Percentiles rank a stretch among this genome's conserved stretches.
Conservation (phyloP, 2,888 invertebrate species). For the Cacoxenus indagator region DNA sequence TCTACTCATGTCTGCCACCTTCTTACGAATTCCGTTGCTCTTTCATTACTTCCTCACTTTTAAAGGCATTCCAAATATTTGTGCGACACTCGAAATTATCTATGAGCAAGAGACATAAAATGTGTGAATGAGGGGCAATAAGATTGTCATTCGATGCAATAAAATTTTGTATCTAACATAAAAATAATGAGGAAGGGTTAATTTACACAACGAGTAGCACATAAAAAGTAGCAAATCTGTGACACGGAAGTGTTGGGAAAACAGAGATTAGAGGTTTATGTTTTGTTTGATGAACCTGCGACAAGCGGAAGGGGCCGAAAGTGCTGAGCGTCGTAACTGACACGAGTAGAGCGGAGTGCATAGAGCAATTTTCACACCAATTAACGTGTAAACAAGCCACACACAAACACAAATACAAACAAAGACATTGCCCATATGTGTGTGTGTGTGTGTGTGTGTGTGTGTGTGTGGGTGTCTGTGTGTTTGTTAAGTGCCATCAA, state of each 20-base stretch:
- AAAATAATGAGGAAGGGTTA: slow-evolving; percentile 12
- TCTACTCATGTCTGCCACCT: not conserved
- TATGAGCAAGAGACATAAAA: not conserved
- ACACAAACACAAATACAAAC: not conserved
- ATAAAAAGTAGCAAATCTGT: not conserved
- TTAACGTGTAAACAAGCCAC: slow-evolving; percentile 56
- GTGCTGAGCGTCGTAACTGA: not conserved
- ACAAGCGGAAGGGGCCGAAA: not conserved
- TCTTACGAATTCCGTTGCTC: not conserved
- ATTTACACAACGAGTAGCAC: slow-evolving; percentile 4
- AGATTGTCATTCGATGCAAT: not conserved
- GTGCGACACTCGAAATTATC: slow-evolving; percentile 12
- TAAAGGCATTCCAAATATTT: slow-evolving; percentile 11
- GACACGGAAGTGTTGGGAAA: not conserved
- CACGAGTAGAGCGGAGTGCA: not conserved
- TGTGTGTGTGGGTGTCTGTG: not conserved
- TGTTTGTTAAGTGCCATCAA: slow-evolving; percentile 17
- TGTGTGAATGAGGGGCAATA: slow-evolving; percentile 8
- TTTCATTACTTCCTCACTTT: not conserved
- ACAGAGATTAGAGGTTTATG: slow-evolving; percentile 14
- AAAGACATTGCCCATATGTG: not conserved
- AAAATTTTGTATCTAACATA: slow-evolving; percentile 17
- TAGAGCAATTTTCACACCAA: slow-evolving; percentile 20
- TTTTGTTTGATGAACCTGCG: slow-evolving; percentile 10
- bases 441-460: not conserved